Evolutionary conservation across 2,113 vertebrate genomes (phyloP).

Genomic region (Heliornis fulica): DNA sequence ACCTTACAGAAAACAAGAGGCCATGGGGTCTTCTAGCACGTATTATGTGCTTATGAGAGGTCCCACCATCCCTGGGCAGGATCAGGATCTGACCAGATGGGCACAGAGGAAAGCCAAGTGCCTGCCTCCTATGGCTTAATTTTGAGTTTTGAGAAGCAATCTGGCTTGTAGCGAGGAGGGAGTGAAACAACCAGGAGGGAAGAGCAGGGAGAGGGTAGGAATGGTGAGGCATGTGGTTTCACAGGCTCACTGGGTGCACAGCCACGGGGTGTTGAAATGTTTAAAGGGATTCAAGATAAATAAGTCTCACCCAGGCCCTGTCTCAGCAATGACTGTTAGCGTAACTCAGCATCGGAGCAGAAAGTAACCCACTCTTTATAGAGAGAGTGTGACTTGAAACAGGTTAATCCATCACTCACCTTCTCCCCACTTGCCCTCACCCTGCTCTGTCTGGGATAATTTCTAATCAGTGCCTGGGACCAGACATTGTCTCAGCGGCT

Average conservation of each 20-base stretch:
- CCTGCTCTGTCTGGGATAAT: background rate
- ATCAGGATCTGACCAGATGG: background rate
- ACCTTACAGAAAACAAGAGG: background rate
- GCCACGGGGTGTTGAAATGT: constrained; percentile 52
- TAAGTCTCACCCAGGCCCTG: constrained; percentile 22
- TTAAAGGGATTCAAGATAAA: constrained; percentile 64
- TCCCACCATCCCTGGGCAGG: background rate
- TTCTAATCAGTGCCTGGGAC: constrained; percentile 26
- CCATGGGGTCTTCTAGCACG: background rate
- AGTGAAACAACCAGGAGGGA: background rate
- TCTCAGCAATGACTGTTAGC: background rate
- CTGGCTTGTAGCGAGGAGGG: background rate
- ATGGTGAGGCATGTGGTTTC: constrained; percentile 24
- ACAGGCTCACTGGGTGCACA: constrained; percentile 32
- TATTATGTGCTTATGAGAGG: background rate
- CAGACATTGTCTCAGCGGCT: constrained; percentile 29
- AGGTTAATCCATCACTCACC: constrained; percentile 30
- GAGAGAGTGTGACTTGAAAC: background rate
- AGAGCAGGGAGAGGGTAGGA: background rate
- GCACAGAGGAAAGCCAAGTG: background rate
- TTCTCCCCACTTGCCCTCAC: background rate
- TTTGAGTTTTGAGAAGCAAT: constrained; percentile 1
- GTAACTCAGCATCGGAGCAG: background rate
- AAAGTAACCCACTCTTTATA: background rate
- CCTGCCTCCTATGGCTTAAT: background rate